Evolutionary conservation across 2,113 vertebrate species (phyloP).

Genomic region (Hyperopisus bebe): DNA sequence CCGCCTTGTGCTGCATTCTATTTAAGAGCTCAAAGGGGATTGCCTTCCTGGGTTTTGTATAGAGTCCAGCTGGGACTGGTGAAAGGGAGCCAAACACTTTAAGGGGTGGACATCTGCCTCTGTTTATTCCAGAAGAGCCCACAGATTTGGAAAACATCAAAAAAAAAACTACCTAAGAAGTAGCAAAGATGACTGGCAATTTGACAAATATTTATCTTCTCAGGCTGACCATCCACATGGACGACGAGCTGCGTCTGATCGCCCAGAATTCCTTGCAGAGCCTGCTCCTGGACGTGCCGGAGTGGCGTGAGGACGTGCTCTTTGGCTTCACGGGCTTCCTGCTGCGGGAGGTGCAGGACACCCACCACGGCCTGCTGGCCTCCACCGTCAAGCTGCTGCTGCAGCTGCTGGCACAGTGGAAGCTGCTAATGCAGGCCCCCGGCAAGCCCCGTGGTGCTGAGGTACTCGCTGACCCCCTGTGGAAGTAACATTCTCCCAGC

Average conservation of each 20-base stretch:
- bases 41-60: not conserved
- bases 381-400: slow-evolving; percentile 91
- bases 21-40: not conserved
- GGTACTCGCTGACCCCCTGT: slow-evolving; percentile 52
- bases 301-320: slow-evolving; percentile 94
- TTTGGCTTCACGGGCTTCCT: slow-evolving; percentile 96
- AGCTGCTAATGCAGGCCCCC: slow-evolving; percentile 81
- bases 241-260: slow-evolving; percentile 94
- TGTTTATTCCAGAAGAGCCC: not conserved
- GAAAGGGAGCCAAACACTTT: not conserved
- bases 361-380: slow-evolving; percentile 86
- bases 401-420: slow-evolving; percentile 95
- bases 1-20: not conserved
- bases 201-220: not conserved
- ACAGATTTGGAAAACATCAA: not conserved
- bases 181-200: not conserved
- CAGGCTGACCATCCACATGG: slow-evolving; percentile 97
- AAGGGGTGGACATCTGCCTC: not conserved
- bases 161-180: not conserved
- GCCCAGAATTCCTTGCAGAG: slow-evolving; percentile 96
- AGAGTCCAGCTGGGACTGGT: not conserved
- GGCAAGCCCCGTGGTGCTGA: slow-evolving; percentile 74
- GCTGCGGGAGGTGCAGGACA: slow-evolving; percentile 89
- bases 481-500: not conserved
- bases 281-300: slow-evolving; percentile 87